Conservation (phyloP, 2,888 invertebrate genomes). For the Alentia gelatinosa region DNA sequence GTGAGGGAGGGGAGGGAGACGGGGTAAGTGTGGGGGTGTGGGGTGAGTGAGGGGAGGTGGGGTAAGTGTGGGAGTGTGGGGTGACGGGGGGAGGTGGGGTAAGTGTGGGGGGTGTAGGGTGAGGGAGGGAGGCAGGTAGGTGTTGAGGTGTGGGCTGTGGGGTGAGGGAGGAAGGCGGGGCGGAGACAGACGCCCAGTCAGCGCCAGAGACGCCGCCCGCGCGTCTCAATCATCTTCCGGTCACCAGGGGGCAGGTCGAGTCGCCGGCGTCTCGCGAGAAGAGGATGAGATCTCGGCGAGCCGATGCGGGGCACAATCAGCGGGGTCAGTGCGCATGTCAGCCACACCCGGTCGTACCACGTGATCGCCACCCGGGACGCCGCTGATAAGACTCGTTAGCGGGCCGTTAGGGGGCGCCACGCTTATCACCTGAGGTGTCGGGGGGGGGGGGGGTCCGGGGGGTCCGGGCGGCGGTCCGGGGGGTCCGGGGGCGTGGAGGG, state of each 20-base stretch:
- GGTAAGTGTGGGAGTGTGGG: neutral
- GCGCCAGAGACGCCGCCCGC: neutral
- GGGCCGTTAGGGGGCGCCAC: neutral
- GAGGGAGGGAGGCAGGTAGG: neutral
- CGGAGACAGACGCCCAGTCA: too few species aligned
- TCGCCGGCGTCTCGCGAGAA: neutral
- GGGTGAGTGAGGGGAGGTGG: too few species aligned
- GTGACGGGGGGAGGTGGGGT: neutral
- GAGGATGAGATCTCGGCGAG: too few species aligned
- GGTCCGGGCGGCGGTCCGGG: neutral
- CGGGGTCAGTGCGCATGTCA: neutral
- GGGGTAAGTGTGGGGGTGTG: too few species aligned
- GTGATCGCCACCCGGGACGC: neutral
- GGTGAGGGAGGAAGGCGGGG: neutral
- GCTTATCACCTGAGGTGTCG: neutral
- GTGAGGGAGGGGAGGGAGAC: too few species aligned
- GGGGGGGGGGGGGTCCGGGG: neutral
- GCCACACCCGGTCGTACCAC: neutral
- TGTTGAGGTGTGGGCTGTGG: neutral
- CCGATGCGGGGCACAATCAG: neutral
- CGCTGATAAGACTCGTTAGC: neutral
- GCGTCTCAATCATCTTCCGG: conserved; percentile 1
- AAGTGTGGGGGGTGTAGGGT: neutral
- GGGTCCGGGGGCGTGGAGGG: too few species aligned
- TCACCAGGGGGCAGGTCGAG: neutral